Evolutionary conservation across 2,113 vertebrate genomes (phyloP).

Genomic region (Brachypteracias leptosomus): DNA sequence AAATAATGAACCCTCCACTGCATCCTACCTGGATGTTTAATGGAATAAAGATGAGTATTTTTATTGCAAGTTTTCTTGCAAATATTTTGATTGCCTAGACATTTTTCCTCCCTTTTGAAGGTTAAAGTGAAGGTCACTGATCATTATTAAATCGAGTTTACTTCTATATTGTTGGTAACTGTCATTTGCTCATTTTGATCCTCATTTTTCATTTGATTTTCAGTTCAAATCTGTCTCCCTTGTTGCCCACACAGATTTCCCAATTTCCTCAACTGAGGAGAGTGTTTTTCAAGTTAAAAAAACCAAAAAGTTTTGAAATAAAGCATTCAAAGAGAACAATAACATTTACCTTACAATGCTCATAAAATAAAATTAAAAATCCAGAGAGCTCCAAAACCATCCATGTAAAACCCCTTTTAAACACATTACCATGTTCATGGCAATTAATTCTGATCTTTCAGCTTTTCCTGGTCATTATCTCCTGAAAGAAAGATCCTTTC

Average conservation of each 20-base stretch:
- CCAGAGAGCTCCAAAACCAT: neutral
- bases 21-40: neutral
- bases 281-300: neutral
- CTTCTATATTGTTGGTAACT: neutral
- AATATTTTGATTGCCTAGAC: neutral
- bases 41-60: neutral
- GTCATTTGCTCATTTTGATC: neutral
- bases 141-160: neutral
- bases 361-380: neutral
- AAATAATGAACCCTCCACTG: neutral
- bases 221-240: neutral
- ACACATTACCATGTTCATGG: rapidly evolving
- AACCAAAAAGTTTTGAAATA: neutral
- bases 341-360: neutral
- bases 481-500: neutral
- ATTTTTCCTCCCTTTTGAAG: neutral
- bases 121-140: neutral
- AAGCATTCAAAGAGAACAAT: neutral
- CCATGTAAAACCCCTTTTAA: rapidly evolving
- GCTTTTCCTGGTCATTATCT: neutral
- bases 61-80: neutral
- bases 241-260: neutral
- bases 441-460: neutral
- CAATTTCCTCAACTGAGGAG: neutral
- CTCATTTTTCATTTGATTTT: neutral